These are phyloP conservation scores for Bombylius major DNA, from an alignment of 2,888 invertebrate genomes.

Conservation along the genomic window DNA sequence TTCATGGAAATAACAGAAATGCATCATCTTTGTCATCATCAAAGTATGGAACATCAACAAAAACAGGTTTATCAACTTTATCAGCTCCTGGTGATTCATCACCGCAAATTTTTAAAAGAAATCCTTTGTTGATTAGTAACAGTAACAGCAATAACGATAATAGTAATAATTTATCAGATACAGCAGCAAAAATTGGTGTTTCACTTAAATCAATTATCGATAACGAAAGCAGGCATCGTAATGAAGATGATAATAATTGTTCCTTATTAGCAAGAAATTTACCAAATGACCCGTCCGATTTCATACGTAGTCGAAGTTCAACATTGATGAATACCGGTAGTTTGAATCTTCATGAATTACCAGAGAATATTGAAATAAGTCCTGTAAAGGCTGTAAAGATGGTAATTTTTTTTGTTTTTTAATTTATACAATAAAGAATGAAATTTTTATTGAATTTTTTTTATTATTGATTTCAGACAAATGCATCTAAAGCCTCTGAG, in stretches of 20 bases:
- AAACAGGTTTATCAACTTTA: neutral
- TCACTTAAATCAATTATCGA: neutral
- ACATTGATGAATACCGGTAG: constrained; percentile 21
- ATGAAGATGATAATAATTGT: neutral
- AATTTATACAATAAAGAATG: neutral
- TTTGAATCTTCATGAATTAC: neutral
- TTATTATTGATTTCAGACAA: constrained; percentile 21
- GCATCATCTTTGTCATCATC: constrained; percentile 17
- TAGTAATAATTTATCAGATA: neutral
- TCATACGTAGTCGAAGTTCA: constrained; percentile 16
- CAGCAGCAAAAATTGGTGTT: neutral
- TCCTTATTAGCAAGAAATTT: neutral
- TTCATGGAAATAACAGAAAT: constrained; percentile 4
- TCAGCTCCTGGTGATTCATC: constrained; percentile 1
- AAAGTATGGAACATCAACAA: neutral
- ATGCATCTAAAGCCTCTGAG: constrained; percentile 27
- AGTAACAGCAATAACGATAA: neutral
- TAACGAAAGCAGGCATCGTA: neutral
- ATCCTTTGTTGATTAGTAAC: neutral
- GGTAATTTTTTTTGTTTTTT: constrained; percentile 19
- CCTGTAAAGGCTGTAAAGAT: constrained; percentile 26
- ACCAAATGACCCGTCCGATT: neutral
- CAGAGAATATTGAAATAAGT: constrained; percentile 21
- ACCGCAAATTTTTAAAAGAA: neutral
- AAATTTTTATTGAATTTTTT: neutral